Conservation (phyloP, 2,113 vertebrate species). For the Stercorarius parasiticus region DNA sequence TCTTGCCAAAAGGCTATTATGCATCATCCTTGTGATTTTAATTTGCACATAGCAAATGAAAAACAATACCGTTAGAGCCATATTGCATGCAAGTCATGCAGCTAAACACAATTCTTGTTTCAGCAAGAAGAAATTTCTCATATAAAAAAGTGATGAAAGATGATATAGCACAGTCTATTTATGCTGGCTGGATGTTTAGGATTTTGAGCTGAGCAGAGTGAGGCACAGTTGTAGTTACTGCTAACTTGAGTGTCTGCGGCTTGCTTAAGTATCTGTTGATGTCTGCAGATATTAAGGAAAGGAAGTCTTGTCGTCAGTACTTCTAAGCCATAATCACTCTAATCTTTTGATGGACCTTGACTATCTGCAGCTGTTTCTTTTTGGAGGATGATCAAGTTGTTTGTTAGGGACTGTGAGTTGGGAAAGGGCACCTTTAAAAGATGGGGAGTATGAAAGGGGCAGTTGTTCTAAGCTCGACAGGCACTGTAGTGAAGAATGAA, state of each 20-base stretch:
- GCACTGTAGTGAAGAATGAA: background rate
- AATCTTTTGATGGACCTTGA: background rate
- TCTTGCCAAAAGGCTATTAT: background rate
- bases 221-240: background rate
- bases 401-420: background rate
- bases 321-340: background rate
- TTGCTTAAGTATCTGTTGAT: background rate
- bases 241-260: background rate
- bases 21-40: background rate
- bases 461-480: fast-evolving
- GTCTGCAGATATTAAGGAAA: background rate
- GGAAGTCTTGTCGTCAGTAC: background rate
- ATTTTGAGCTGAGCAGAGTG: background rate
- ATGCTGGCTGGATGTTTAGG: background rate
- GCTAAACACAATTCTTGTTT: background rate
- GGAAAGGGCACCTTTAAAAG: background rate
- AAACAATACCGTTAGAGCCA: background rate
- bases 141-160: background rate
- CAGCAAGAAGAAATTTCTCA: background rate
- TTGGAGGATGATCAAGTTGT: background rate
- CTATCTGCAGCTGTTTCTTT: background rate
- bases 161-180: background rate
- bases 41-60: no score
- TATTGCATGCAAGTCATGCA: background rate
- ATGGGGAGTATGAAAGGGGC: background rate